These are phyloP conservation scores for Typhlomys cinereus DNA, from an alignment of 2,113 vertebrate species.

Conservation along the genomic window DNA sequence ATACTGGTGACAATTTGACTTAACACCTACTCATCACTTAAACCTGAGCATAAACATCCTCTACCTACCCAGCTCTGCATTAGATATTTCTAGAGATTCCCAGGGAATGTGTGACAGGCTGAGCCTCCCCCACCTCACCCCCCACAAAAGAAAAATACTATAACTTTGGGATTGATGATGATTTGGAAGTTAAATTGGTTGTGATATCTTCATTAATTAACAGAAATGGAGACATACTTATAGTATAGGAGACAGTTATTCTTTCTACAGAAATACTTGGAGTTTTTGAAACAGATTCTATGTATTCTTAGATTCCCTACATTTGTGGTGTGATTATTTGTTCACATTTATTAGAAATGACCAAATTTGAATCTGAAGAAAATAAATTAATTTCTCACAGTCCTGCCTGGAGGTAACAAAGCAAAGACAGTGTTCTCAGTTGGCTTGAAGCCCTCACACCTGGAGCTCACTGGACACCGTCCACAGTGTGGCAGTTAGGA, in stretches of 20 bases:
- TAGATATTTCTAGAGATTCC: not conserved
- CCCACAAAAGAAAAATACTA: too few species aligned
- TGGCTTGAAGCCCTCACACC: not conserved
- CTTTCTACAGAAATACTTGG: conserved; percentile 16
- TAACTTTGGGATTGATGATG: not conserved
- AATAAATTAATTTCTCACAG: not conserved
- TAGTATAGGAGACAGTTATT: not conserved
- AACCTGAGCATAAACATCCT: not conserved
- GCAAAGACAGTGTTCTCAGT: not conserved
- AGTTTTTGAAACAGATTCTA: not conserved
- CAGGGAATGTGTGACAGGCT: not conserved
- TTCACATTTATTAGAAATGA: not conserved
- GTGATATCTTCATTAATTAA: not conserved
- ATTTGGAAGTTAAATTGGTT: not conserved
- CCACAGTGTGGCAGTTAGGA: not conserved
- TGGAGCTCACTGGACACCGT: not conserved
- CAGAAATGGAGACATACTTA: not conserved
- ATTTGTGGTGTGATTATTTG: not conserved
- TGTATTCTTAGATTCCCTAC: not conserved
- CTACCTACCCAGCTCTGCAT: too few species aligned
- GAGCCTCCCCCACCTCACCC: too few species aligned
- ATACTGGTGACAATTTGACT: not conserved
- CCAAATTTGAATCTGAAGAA: not conserved
- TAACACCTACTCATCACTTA: not conserved
- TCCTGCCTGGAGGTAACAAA: not conserved